Conservation (phyloP, 2,888 invertebrate genomes). For the Phlogophora meticulosa region DNA sequence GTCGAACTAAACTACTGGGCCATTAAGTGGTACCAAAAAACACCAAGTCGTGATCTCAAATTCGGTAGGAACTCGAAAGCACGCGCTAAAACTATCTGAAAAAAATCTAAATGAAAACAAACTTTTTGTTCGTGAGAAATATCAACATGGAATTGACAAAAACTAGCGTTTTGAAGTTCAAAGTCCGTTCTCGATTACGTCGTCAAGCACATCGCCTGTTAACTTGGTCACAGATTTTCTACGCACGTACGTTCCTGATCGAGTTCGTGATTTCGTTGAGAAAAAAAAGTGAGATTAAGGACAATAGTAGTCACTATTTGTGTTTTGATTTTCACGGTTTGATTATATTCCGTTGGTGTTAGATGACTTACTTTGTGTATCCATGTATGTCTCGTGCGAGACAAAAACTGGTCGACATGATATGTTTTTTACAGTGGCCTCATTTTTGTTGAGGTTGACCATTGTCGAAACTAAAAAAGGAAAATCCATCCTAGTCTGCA, state of each 20-base stretch:
- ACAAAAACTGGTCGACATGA: conserved; percentile 19
- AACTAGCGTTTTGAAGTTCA: conserved; percentile 70
- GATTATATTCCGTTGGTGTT: conserved; percentile 50
- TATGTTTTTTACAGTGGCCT: not conserved
- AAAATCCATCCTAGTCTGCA: no score
- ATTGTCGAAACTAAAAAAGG: not conserved
- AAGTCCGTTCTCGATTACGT: conserved; percentile 75
- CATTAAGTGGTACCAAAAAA: conserved; percentile 48
- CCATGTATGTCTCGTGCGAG: conserved; percentile 37
- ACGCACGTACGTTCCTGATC: conserved; percentile 82
- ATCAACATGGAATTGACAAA: conserved; percentile 74
- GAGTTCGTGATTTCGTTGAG: conserved; percentile 75
- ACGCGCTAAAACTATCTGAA: conserved; percentile 68
- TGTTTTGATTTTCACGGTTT: conserved; percentile 62
- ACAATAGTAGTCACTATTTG: conserved; percentile 71
- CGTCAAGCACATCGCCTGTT: conserved; percentile 80
- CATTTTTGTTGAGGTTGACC: conserved; percentile 7
- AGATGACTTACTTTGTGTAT: conserved; percentile 48
- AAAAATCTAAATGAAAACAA: conserved; percentile 67
- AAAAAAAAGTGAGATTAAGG: conserved; percentile 76
- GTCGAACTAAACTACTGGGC: conserved; percentile 28
- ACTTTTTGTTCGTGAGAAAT: conserved; percentile 74
- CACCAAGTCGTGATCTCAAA: conserved; percentile 51
- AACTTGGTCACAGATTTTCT: conserved; percentile 70
- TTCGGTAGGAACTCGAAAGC: conserved; percentile 64